These are phyloP conservation scores for Penaeus vannamei DNA, from an alignment of 1,140 invertebrate genomes.

Conservation along the genomic window DNA sequence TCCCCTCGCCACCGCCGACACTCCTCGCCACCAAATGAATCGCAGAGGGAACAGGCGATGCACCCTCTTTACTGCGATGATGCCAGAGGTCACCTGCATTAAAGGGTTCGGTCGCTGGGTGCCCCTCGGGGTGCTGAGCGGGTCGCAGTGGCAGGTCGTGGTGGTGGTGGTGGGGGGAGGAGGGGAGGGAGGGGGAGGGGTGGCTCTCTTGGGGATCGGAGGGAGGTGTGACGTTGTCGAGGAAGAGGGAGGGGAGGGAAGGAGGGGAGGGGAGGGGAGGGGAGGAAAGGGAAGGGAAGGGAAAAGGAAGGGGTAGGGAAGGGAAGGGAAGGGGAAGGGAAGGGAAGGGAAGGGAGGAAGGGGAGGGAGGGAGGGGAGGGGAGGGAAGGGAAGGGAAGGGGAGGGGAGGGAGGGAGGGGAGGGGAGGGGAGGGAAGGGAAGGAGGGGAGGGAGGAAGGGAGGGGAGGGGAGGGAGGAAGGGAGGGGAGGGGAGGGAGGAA, in stretches of 20 bases:
- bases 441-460: neutral
- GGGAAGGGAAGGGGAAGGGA: neutral
- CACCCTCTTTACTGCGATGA: too few species aligned
- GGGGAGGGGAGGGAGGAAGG: neutral
- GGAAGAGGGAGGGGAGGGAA: neutral
- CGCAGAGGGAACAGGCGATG: too few species aligned
- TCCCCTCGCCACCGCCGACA: too few species aligned
- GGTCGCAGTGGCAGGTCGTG: neutral
- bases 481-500: neutral
- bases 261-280: neutral
- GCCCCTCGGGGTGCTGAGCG: neutral
- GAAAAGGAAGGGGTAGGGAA: neutral
- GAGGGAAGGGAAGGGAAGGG: neutral
- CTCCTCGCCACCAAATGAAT: too few species aligned
- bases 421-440: neutral
- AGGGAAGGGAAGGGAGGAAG: neutral
- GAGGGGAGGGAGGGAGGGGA: neutral
- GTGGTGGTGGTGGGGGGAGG: neutral
- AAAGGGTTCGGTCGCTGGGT: neutral
- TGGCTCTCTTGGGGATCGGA: too few species aligned
- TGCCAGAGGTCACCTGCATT: too few species aligned
- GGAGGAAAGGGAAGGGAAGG: neutral
- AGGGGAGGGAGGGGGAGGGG: slow-evolving; percentile 12
- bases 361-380: neutral
- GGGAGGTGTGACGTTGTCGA: too few species aligned